These are phyloP conservation scores for Moxostoma hubbsi DNA, from an alignment of 2,797 vertebrate species.

Conservation along the genomic window DNA sequence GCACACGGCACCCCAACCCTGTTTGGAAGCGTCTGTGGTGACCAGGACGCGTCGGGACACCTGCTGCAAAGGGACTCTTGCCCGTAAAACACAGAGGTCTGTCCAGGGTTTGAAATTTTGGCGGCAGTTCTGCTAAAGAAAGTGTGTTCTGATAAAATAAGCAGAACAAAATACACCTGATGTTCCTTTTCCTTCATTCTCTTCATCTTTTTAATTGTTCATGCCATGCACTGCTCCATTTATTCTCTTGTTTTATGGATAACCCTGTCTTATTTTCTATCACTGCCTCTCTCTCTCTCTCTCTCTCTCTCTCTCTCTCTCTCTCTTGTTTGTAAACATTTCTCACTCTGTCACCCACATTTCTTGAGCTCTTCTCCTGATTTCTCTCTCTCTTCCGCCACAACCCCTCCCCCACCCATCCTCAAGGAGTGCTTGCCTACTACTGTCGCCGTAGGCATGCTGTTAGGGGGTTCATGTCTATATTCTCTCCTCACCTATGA, in stretches of 20 bases:
- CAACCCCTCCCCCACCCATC: background rate
- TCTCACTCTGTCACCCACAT: conserved; percentile 31
- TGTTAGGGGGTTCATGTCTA: conserved; percentile 64
- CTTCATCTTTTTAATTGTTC: background rate
- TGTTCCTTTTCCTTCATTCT: background rate
- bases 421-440: conserved; percentile 60
- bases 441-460: conserved; percentile 63
- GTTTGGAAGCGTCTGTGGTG: too few species aligned
- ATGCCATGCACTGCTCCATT: background rate
- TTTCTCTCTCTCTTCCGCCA: conserved; percentile 23
- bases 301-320: background rate
- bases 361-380: conserved; percentile 48
- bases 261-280: background rate
- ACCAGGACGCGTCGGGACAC: too few species aligned
- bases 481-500: conserved; percentile 62
- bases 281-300: background rate
- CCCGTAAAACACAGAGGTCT: too few species aligned
- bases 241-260: background rate
- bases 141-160: background rate
- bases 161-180: background rate
- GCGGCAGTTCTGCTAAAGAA: background rate
- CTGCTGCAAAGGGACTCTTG: too few species aligned
- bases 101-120: too few species aligned
- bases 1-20: too few species aligned
- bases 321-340: conserved; percentile 42